phyloP scores from a whole-genome alignment of 2,888 invertebrate species.

The Azorinus chamasolen region DNA sequence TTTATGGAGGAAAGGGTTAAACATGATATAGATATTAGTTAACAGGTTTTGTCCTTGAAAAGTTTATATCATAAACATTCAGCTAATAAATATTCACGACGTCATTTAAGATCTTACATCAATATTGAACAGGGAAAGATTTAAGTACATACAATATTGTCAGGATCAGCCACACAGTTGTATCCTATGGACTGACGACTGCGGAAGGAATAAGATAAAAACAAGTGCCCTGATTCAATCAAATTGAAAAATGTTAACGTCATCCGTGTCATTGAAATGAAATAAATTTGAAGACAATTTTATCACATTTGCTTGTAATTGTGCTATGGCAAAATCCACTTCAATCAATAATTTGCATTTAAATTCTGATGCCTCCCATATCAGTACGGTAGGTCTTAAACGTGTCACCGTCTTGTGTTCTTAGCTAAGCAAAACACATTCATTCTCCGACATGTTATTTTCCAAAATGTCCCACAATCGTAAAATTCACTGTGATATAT shows the following conservation, averaged over 20 bases:
- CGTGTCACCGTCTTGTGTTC: constrained; percentile 40
- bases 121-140: no score
- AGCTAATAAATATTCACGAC: no score
- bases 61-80: no score
- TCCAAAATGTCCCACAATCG: constrained; percentile 46
- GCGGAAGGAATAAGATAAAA: no score
- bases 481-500: constrained; percentile 48
- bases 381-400: constrained; percentile 21
- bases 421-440: constrained; percentile 42
- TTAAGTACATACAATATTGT: no score
- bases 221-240: not conserved
- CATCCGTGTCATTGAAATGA: constrained; percentile 50
- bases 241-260: constrained; percentile 55
- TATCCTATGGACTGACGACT: no score
- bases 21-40: no score
- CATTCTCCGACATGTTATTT: constrained; percentile 46
- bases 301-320: constrained; percentile 46
- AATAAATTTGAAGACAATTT: constrained; percentile 54
- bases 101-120: no score
- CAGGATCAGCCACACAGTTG: no score
- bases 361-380: constrained; percentile 23
- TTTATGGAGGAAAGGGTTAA: no score
- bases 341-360: constrained; percentile 51
- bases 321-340: constrained; percentile 35
- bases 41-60: no score